A percentile compares a stretch with the other conserved stretches of the same genome.
Evolutionary conservation across 2,797 vertebrate species (phyloP).

Genomic region (Sebastiscus albofasciatus): DNA sequence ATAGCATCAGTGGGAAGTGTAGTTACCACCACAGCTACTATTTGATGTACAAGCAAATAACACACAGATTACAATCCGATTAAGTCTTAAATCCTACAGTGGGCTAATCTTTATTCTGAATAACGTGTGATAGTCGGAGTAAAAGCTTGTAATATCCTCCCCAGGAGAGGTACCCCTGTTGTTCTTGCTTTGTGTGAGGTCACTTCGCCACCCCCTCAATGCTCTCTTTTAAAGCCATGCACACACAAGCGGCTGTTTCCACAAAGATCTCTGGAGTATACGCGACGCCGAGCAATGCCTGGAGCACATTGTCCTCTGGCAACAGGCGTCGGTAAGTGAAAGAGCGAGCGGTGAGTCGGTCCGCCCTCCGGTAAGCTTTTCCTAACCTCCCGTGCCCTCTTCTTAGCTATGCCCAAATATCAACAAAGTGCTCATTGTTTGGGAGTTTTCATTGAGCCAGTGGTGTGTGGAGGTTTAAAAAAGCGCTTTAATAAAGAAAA

Average conservation of each 20-base stretch:
- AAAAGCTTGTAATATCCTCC: conserved; percentile 39
- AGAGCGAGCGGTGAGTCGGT: conserved; percentile 47
- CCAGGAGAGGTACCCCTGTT: conserved; percentile 25
- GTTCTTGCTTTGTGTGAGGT: conserved; percentile 46
- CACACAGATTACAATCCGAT: conserved; percentile 21
- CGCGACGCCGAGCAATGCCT: conserved; percentile 13
- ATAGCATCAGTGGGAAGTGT: neutral
- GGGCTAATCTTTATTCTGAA: conserved; percentile 26
- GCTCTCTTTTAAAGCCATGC: conserved; percentile 32
- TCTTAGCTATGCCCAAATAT: conserved; percentile 68
- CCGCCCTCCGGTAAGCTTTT: conserved; percentile 60
- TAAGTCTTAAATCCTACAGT: conserved; percentile 14
- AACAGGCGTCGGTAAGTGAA: conserved; percentile 31
- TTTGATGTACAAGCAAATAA: conserved; percentile 16
- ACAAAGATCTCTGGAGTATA: conserved; percentile 31
- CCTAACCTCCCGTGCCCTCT: conserved; percentile 61
- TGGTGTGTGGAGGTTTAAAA: conserved; percentile 32
- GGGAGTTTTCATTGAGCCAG: conserved; percentile 57
- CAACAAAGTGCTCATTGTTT: conserved; percentile 82
- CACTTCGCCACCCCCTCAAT: conserved; percentile 35
- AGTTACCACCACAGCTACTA: neutral
- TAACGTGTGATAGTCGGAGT: neutral
- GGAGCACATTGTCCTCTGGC: conserved; percentile 46
- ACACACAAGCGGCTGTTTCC: conserved; percentile 14
- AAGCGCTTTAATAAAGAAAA: conserved; percentile 12